Percentiles rank a stretch among this genome's conserved stretches.
Evolutionary conservation across 2,113 vertebrate genomes (phyloP).

Genomic region (Notarius lentiginosus): DNA sequence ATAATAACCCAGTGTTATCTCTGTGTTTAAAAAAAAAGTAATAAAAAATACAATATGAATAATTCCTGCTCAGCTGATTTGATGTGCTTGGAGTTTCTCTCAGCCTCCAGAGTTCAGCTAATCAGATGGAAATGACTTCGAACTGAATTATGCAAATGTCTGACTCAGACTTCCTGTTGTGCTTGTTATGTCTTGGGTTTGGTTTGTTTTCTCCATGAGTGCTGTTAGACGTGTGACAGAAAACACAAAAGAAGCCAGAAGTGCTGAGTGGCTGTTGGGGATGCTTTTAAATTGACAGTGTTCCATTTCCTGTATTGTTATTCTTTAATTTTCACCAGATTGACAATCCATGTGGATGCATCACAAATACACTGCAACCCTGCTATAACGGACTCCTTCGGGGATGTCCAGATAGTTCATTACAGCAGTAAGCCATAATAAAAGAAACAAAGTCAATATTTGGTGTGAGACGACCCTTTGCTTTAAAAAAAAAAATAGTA

Average conservation of each 20-base stretch:
- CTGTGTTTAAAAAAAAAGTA: neutral
- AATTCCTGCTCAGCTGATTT: neutral
- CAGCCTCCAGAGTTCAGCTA: neutral
- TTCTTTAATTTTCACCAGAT: neutral
- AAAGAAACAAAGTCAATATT: no score
- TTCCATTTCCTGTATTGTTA: neutral
- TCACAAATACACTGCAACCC: neutral
- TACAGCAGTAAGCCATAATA: no score
- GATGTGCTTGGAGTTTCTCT: neutral
- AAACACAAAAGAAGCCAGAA: neutral
- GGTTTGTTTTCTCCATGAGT: neutral
- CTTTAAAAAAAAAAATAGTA: no score
- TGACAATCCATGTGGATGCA: neutral
- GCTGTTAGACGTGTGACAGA: neutral
- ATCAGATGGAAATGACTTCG: slow-evolving; percentile 9
- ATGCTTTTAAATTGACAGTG: neutral
- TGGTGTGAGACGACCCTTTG: no score
- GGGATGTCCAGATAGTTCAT: no score
- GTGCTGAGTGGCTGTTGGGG: neutral
- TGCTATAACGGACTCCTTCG: no score
- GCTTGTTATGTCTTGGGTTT: neutral
- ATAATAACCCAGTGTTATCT: neutral
- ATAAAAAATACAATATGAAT: neutral
- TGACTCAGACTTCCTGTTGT: neutral
- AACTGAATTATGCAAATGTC: slow-evolving; percentile 10